Evolutionary conservation across 92 coral and sea anemone species (phyloP).

Genomic region (Siderastrea siderea): DNA sequence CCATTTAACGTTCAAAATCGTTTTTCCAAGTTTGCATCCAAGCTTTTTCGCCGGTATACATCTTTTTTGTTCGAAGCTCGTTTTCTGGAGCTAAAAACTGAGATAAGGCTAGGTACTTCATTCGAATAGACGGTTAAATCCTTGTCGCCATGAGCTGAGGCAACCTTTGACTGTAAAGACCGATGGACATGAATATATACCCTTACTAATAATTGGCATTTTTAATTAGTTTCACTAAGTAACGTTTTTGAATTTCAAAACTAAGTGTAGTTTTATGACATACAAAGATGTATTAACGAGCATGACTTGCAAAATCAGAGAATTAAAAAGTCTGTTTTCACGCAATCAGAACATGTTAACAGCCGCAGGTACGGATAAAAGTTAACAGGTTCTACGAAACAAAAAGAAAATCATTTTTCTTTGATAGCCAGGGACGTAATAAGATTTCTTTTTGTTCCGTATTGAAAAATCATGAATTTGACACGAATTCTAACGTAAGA

Average conservation of each 20-base stretch:
- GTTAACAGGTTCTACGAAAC: too few species aligned
- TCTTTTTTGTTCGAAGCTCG: neutral
- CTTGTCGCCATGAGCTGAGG: too few species aligned
- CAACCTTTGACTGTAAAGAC: neutral
- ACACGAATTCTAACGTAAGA: neutral
- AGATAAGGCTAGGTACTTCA: neutral
- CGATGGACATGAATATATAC: neutral
- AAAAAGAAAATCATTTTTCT: neutral
- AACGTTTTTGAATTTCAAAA: constrained; percentile 2
- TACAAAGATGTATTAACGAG: neutral
- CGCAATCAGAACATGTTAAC: neutral
- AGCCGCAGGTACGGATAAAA: neutral
- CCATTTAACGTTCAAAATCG: neutral
- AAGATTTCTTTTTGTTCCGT: neutral
- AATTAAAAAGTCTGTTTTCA: neutral
- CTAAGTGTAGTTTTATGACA: neutral
- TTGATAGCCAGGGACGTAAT: neutral
- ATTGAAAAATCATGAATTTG: neutral
- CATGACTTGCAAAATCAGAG: neutral
- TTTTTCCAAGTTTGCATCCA: neutral
- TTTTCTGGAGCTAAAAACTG: neutral
- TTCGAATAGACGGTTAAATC: neutral
- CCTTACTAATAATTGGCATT: neutral
- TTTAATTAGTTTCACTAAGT: constrained; percentile 1
- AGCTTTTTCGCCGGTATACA: neutral